A percentile compares a stretch with the other conserved stretches of the same genome.
These are phyloP conservation scores for Magallana angulata DNA, from an alignment of 1,140 invertebrate genomes.

Conservation along the genomic window DNA sequence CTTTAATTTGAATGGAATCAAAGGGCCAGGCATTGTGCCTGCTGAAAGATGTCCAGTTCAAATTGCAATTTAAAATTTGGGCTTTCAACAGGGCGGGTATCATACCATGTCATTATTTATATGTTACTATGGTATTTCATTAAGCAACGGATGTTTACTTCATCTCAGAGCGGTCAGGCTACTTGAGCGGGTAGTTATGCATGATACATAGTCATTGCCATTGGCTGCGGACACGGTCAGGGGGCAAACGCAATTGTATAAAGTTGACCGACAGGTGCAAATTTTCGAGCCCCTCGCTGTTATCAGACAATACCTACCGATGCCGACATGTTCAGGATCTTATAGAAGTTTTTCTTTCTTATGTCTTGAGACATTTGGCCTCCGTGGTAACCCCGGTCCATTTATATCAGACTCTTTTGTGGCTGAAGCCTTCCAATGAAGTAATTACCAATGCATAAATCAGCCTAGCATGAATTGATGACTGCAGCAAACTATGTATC, in stretches of 20 bases:
- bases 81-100: slow-evolving; percentile 25
- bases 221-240: slow-evolving; percentile 22
- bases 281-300: slow-evolving; percentile 27
- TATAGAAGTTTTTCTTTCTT: slow-evolving; percentile 32
- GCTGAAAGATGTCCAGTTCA: slow-evolving; percentile 33
- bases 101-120: slow-evolving; percentile 36
- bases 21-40: not conserved
- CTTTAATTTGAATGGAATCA: slow-evolving; percentile 28
- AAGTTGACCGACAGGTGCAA: slow-evolving; percentile 31
- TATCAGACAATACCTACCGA: slow-evolving; percentile 12
- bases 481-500: slow-evolving; percentile 32
- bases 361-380: slow-evolving; percentile 35
- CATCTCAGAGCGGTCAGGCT: slow-evolving; percentile 19
- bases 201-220: slow-evolving; percentile 32
- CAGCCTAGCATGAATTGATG: slow-evolving; percentile 31
- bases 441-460: slow-evolving; percentile 37
- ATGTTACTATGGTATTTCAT: slow-evolving; percentile 38
- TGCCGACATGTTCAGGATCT: not conserved
- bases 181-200: slow-evolving; percentile 34
- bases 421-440: slow-evolving; percentile 21
- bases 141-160: slow-evolving; percentile 37
- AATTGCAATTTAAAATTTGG: slow-evolving; percentile 35
- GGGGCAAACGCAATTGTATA: slow-evolving; percentile 1
- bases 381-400: slow-evolving; percentile 27
- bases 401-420: slow-evolving; percentile 29